These are phyloP conservation scores for Metopia argyrocephala DNA, from an alignment of 2,888 invertebrate species.

Conservation along the genomic window DNA sequence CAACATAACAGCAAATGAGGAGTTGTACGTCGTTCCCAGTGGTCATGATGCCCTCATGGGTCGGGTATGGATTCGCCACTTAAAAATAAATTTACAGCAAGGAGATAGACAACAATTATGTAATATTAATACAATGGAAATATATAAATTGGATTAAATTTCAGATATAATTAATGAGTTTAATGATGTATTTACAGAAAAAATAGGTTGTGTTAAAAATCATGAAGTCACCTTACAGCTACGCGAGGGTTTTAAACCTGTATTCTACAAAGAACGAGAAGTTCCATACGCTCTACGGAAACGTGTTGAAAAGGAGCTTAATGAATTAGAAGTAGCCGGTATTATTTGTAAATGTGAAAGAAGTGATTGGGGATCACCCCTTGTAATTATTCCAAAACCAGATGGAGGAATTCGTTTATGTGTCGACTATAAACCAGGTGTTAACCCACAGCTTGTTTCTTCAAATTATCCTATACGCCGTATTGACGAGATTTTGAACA, in stretches of 20 bases:
- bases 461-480: slow-evolving; percentile 27
- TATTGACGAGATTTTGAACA: slow-evolving; percentile 51
- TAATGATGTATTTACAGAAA: neutral
- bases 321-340: slow-evolving; percentile 13
- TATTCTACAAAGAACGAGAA: slow-evolving; percentile 51
- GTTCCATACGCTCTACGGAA: slow-evolving; percentile 50
- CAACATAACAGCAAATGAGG: slow-evolving; percentile 26
- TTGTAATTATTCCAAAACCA: slow-evolving; percentile 39
- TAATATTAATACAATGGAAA: slow-evolving; percentile 7
- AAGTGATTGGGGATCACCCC: slow-evolving; percentile 41
- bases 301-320: slow-evolving; percentile 38
- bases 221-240: slow-evolving; percentile 38
- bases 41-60: slow-evolving; percentile 47
- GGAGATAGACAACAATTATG: neutral
- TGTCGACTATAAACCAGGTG: slow-evolving; percentile 44
- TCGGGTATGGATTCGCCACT: slow-evolving; percentile 44
- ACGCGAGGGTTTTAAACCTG: slow-evolving; percentile 38
- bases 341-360: slow-evolving; percentile 46
- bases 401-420: slow-evolving; percentile 38
- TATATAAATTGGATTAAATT: slow-evolving; percentile 16
- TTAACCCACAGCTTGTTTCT: slow-evolving; percentile 25
- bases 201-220: too few species aligned
- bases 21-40: slow-evolving; percentile 49
- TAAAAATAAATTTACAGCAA: slow-evolving; percentile 41
- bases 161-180: slow-evolving; percentile 31